Evolutionary conservation across 2,888 invertebrate genomes (phyloP).

Genomic region (Pycnomerus fuliginosus): DNA sequence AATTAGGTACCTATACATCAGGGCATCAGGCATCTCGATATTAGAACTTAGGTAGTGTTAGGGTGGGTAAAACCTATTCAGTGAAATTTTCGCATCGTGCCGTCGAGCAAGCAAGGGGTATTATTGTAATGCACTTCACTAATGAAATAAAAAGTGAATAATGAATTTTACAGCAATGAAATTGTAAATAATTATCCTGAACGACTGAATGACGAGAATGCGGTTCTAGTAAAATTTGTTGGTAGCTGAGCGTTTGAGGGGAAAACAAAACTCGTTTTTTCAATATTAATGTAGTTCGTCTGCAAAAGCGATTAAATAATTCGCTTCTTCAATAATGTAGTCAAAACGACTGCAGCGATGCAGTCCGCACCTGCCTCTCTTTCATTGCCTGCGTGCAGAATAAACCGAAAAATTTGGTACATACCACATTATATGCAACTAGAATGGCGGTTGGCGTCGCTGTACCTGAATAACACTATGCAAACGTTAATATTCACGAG

Average conservation of each 20-base stretch:
- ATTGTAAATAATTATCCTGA: too few relatives aligned
- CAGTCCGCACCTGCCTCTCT: constrained; percentile 33
- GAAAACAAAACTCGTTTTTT: constrained; percentile 24
- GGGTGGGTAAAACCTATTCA: too few relatives aligned
- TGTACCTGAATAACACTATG: constrained; percentile 15
- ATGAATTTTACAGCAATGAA: too few relatives aligned
- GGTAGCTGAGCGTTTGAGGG: constrained; percentile 3
- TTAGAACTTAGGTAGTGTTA: too few relatives aligned
- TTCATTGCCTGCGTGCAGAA: constrained; percentile 17
- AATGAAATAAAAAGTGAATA: too few relatives aligned
- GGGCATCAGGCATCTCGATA: too few relatives aligned
- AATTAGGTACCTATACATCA: too few relatives aligned
- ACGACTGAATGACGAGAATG: too few relatives aligned
- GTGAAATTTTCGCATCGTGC: too few relatives aligned
- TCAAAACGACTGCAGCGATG: constrained; percentile 39
- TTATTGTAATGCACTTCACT: too few relatives aligned
- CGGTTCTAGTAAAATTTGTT: too few relatives aligned
- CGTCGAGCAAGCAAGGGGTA: too few relatives aligned
- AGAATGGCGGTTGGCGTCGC: constrained; percentile 1
- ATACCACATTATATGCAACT: constrained; percentile 14
- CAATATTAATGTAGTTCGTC: constrained; percentile 48
- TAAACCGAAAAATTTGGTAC: constrained; percentile 16
- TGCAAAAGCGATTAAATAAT: constrained; percentile 51
- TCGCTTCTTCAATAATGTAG: constrained; percentile 48
- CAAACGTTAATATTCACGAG: constrained; percentile 35